Evolutionary conservation across 1,140 invertebrate genomes (phyloP).

Genomic region (Frieseomelitta varia): DNA sequence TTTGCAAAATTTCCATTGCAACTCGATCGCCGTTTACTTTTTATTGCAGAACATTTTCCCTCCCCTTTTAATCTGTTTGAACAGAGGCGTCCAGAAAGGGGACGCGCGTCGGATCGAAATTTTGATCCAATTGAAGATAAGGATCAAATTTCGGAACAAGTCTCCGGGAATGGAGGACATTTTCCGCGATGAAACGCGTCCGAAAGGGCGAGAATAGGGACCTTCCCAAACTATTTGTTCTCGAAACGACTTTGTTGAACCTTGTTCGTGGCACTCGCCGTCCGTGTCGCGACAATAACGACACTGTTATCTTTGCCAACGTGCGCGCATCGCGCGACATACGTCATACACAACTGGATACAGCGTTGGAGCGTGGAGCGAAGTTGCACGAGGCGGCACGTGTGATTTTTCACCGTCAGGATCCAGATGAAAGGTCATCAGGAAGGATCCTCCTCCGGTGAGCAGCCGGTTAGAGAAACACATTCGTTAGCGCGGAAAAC

Average conservation of each 20-base stretch:
- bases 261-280: too few species aligned
- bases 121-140: constrained; percentile 11
- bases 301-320: constrained; percentile 8
- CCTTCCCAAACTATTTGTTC: not conserved
- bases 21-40: not conserved
- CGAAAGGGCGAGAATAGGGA: not conserved
- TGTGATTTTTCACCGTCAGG: constrained; percentile 36
- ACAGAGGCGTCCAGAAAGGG: not conserved
- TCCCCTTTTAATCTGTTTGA: not conserved
- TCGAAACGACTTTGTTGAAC: constrained; percentile 1
- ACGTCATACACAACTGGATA: not conserved
- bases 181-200: not conserved
- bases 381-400: too few species aligned
- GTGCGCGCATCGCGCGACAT: not conserved
- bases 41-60: not conserved
- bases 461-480: not conserved
- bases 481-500: constrained; percentile 32
- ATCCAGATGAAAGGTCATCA: constrained; percentile 21
- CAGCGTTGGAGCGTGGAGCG: too few species aligned
- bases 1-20: not conserved
- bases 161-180: not conserved
- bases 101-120: not conserved
- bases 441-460: not conserved
- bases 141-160: not conserved
- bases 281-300: not conserved